Percentiles rank a stretch among this genome's conserved stretches.
These are phyloP conservation scores for Cantharis nigra DNA, from an alignment of 2,888 invertebrate genomes.

Conservation along the genomic window DNA sequence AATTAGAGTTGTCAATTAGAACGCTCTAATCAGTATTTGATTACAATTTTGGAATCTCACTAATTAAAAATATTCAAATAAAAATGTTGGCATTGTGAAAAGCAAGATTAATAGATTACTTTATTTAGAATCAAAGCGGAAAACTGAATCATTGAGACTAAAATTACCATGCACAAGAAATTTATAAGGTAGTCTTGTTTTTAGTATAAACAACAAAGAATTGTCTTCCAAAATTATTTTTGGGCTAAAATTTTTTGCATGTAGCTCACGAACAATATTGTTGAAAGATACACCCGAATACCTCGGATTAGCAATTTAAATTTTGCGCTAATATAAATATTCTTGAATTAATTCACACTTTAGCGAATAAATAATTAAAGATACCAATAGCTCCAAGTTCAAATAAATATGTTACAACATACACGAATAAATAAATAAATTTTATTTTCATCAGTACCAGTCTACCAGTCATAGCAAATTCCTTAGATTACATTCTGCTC, in stretches of 20 bases:
- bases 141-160: neutral
- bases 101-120: neutral
- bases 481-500: neutral
- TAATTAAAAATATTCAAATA: neutral
- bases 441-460: neutral
- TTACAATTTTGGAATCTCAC: neutral
- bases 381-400: neutral
- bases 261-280: neutral
- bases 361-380: neutral
- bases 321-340: neutral
- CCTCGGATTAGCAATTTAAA: neutral
- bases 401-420: neutral
- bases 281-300: neutral
- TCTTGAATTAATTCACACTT: neutral
- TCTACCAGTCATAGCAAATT: neutral
- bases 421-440: neutral
- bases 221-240: neutral
- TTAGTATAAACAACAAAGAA: neutral
- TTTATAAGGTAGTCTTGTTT: neutral
- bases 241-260: neutral
- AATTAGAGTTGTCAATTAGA: neutral
- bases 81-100: neutral
- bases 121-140: neutral
- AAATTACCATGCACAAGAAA: neutral
- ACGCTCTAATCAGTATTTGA: neutral